These are phyloP conservation scores for Adela reaumurella DNA, from an alignment of 2,888 invertebrate species.

Conservation along the genomic window DNA sequence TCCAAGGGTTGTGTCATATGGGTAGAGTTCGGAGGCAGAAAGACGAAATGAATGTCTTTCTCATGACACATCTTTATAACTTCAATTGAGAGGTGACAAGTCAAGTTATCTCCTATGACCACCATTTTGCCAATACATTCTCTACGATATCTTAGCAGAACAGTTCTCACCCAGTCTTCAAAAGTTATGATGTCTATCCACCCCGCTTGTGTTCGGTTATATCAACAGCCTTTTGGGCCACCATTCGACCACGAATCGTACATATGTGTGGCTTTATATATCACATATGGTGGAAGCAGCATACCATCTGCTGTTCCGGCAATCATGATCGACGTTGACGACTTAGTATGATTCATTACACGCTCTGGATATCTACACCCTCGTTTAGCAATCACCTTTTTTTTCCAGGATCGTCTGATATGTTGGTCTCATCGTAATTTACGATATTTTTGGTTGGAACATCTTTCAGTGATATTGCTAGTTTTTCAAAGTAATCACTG, in stretches of 20 bases:
- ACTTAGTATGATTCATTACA: constrained; percentile 7
- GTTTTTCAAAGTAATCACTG: neutral
- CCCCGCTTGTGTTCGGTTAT: neutral
- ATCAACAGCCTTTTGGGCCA: neutral
- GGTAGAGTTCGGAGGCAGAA: constrained; percentile 1
- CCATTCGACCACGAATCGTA: neutral
- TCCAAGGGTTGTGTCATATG: constrained; percentile 2
- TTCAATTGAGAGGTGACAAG: neutral
- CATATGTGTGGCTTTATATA: constrained; percentile 1
- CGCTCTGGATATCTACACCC: constrained; percentile 1
- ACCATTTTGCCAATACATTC: too few relatives aligned
- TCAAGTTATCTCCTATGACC: neutral
- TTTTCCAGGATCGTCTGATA: too few relatives aligned
- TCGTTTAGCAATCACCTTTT: neutral
- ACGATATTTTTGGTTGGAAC: constrained; percentile 4
- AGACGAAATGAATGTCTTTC: constrained; percentile 1
- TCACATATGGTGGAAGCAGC: neutral
- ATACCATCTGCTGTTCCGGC: constrained; percentile 1
- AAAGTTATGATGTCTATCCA: constrained; percentile 1
- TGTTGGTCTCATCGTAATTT: neutral
- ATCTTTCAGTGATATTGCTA: constrained; percentile 4
- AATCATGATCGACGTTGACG: constrained; percentile 1
- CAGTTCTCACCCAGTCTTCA: neutral
- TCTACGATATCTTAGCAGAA: too few relatives aligned
- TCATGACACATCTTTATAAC: constrained; percentile 1